phyloP scores from a whole-genome alignment of 2,113 vertebrate genomes.

The Pogonocichla stellata region DNA sequence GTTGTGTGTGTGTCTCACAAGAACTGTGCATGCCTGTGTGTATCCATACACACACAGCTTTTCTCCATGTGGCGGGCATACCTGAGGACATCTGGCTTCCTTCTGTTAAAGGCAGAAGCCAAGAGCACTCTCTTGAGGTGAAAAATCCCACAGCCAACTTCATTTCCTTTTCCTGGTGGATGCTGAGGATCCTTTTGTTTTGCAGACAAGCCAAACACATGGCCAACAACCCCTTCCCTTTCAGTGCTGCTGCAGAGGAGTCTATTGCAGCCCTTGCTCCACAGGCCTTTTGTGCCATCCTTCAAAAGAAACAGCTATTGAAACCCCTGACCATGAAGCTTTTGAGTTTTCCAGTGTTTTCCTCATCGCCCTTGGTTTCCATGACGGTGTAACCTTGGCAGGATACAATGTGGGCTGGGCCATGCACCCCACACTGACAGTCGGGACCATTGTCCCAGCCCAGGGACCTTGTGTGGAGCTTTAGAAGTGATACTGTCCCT shows the following conservation, averaged over 20 bases:
- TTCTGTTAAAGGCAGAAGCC: neutral
- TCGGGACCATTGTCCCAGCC: neutral
- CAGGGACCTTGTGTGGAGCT: neutral
- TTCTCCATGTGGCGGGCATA: accelerated
- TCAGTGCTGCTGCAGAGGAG: neutral
- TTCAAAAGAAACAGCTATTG: slow-evolving; percentile 47
- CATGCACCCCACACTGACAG: neutral
- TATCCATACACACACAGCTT: neutral
- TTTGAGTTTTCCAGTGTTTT: neutral
- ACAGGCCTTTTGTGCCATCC: slow-evolving; percentile 32
- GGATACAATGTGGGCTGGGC: neutral
- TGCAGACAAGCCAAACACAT: neutral
- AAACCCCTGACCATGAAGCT: slow-evolving; percentile 61
- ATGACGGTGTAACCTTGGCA: neutral
- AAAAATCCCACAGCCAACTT: neutral
- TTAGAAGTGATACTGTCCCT: neutral
- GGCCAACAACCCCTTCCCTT: slow-evolving; percentile 26
- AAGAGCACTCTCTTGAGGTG: neutral
- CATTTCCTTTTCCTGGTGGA: neutral
- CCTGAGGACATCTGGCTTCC: neutral
- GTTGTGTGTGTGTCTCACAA: neutral
- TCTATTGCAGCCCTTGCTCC: slow-evolving; percentile 22
- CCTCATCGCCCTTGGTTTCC: neutral
- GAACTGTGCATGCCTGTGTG: neutral
- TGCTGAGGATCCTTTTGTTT: neutral